Evolutionary conservation across 2,888 invertebrate species (phyloP), one percentile per base, ranked within the genome.

Genomic region (Tanytarsus gracilentus): DNA sequence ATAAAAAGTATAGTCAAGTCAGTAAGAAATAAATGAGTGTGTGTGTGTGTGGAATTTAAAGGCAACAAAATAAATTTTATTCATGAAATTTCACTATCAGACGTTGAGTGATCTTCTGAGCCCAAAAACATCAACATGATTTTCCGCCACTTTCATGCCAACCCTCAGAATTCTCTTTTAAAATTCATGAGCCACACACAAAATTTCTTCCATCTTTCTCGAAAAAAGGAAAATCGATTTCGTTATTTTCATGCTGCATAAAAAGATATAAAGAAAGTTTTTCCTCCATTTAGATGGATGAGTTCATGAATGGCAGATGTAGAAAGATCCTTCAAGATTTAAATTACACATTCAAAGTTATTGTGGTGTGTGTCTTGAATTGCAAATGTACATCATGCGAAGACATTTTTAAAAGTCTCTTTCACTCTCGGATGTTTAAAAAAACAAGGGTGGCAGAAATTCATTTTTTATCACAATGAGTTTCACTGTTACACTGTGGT

Each of bases 71-170:
- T 29, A n/a, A 11, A 33, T 33, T 30, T 18, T 16, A 26, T 29
- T 27, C 52, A 16, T 18, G 52, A 29, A 48, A 14, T 25, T 25
- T 40, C 33, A 33, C 16, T 55, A 55, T 55, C 55, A 55, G 55
- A 55, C 55, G 16, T 55, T 55, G 55, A 55, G 55, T 55, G 55
- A 55, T 55, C 55, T 52, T 40, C 33, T 33, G 40, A 55, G 55
- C 55, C 55, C 55, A 39, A 55, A 55, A 55, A 39, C 39, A 39
- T 55, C 55, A 55, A 39, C 7, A 55, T 55, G 33, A 55, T 55
- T 55, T 55, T 40, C 55, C 16, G 39, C 26, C 40, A 40, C 7
- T 14, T 25, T 55, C 40, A 26, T 21, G 3, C 25, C n/a, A 6
- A 16, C 18, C 55, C 23, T 9, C 21, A 23, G 44, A 18, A 2